phyloP scores from a whole-genome alignment of 2,888 invertebrate genomes.

The Ormyrus nitidulus region DNA sequence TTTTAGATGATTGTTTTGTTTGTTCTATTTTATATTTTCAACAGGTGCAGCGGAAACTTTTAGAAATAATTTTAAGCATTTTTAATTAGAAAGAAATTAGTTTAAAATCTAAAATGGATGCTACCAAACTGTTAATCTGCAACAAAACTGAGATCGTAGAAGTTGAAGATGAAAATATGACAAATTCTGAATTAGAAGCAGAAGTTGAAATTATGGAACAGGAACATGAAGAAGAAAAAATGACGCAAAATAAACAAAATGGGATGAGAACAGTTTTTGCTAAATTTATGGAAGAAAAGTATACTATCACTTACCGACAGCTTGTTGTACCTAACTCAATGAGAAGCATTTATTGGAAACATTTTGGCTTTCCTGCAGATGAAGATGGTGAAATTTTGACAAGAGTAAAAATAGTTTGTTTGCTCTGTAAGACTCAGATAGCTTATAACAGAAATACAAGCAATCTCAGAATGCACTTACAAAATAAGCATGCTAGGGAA shows the following conservation, averaged over 20 bases:
- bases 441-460: constrained; percentile 77
- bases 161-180: constrained; percentile 6
- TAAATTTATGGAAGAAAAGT: constrained; percentile 73
- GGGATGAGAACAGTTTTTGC: constrained; percentile 61
- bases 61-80: background rate
- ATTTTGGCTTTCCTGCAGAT: constrained; percentile 77
- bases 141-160: background rate
- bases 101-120: constrained; percentile 15
- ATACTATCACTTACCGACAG: constrained; percentile 74
- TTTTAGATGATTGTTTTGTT: background rate
- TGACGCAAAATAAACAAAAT: constrained; percentile 13
- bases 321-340: constrained; percentile 77
- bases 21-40: background rate
- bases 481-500: constrained; percentile 75
- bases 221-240: constrained; percentile 30
- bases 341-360: constrained; percentile 77
- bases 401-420: constrained; percentile 76
- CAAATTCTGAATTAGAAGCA: constrained; percentile 12
- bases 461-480: constrained; percentile 76
- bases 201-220: constrained; percentile 37
- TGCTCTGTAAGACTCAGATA: constrained; percentile 76
- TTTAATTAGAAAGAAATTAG: background rate
- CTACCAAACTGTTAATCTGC: background rate
- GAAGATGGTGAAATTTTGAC: constrained; percentile 75
- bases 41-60: background rate